These are phyloP conservation scores for Rapana venosa DNA, from an alignment of 2,888 invertebrate genomes.

Conservation along the genomic window DNA sequence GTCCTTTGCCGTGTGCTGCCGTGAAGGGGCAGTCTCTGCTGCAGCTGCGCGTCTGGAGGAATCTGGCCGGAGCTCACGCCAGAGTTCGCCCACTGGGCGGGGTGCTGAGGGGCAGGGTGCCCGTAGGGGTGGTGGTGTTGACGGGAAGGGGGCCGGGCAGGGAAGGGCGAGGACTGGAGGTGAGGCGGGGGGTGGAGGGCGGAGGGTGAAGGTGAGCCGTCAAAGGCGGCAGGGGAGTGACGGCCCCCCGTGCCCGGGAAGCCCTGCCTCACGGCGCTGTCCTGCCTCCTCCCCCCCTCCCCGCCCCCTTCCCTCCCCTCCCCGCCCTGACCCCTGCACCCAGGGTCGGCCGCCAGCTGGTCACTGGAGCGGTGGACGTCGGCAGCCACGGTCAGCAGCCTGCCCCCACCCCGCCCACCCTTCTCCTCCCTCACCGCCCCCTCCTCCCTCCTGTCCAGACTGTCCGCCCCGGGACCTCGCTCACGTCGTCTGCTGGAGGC, in stretches of 20 bases:
- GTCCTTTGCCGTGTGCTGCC: slow-evolving; percentile 51
- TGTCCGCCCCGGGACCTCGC: slow-evolving; percentile 23
- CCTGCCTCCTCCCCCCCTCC: slow-evolving; percentile 16
- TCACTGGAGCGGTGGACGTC: slow-evolving; percentile 40
- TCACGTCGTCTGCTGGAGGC: slow-evolving; percentile 34
- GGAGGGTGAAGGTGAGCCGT: slow-evolving; percentile 53
- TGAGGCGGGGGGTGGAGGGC: neutral
- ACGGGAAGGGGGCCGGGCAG: neutral
- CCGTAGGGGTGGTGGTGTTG: slow-evolving; percentile 27
- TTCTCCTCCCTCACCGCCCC: neutral
- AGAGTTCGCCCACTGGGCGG: neutral
- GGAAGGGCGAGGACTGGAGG: neutral
- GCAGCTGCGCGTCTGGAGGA: neutral
- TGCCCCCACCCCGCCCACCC: slow-evolving; percentile 15
- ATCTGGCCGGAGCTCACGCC: neutral
- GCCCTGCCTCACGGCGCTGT: neutral
- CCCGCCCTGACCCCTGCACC: neutral
- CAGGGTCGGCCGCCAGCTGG: slow-evolving; percentile 43
- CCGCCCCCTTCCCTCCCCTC: neutral
- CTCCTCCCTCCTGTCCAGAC: neutral
- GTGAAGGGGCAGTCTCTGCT: slow-evolving; percentile 46
- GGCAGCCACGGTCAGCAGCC: slow-evolving; percentile 43
- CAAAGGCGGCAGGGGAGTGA: neutral
- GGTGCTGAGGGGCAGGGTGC: neutral
- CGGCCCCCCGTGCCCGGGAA: slow-evolving; percentile 24